Evolutionary conservation across 2,113 vertebrate genomes (phyloP), one percentile per base, ranked within the genome.

Genomic region (Indicator indicator): DNA sequence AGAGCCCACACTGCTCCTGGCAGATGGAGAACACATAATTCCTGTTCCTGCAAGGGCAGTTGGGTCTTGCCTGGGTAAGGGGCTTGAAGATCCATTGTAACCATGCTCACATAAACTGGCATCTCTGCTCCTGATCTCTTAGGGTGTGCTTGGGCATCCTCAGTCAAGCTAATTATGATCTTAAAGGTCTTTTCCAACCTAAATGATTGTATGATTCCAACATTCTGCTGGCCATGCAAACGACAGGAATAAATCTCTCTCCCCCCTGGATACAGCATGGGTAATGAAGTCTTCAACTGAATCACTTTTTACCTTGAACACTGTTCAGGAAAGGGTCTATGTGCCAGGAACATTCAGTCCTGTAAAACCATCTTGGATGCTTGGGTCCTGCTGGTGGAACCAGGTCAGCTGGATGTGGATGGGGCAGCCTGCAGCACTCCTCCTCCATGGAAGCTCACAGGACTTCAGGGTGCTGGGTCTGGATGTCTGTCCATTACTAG

Each of bases 21-120:
- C 0, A 1, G 69, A 20, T 2, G 27, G 36, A 59, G 30, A 68
- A 50, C 32, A 28, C 32, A 3, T 64, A n/a, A 7, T 9, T 75
- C 24, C 9, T 68, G 24, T 27, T 48, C 55, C 79, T 69, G 44
- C 16, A 3, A 1, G 24, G 65, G 12, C 32, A 60, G 60, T 15
- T 16, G 26, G 40, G 24, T 26, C 64, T 48, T 11, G 14, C 0
- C 0, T 21, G 27, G 42, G 14, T 28, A 50, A 73, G 0, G 1
- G 14, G 30, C 52, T 5, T 0, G 0, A 55, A 83, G 23, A 52
- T 33, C 38, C 62, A 6, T 60, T 2, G 0, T 33, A 71, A 9
- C 4, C 24, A 14, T 0, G 2, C 19, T 88, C 48, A 20, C 64
- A 56, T 5, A 15, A 69, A 4, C 9, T 26, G 20, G 33, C 26